Base-by-base conservation (phyloP, 1,140 invertebrate species). In the Drosophila mojavensis region DNA sequence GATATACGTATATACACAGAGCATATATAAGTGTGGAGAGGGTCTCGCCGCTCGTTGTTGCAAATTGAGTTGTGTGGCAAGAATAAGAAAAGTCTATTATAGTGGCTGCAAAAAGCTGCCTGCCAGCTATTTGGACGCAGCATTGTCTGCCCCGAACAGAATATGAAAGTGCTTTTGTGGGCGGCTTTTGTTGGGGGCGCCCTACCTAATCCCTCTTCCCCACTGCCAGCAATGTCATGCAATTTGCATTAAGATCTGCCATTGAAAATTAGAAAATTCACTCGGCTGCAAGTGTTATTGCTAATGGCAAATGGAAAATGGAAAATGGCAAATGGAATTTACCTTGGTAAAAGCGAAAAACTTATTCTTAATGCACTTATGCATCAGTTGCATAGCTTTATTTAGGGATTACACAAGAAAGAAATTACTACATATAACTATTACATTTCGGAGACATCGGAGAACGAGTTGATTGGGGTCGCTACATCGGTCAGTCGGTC, bases 61-160 rank as follows among this genome's bases (percentile, higher is more conserved):
- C 66, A 88, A 88, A 88, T 88, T 88, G 83, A 88, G 84, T 89
- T 88, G 83, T 88, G 83, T 79, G 79, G 83, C 84, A 83, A 79
- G 83, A 88, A 88, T 88, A 89, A 89, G 83, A 88, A 83, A 88
- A 88, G 83, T 88, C 84, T 89, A 88, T 88, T 88, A 88, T 88
- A 89, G 83, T 86, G 48, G 3, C 61, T 59, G 79, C 71, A 43
- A 4, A 66, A 60, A 61, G 55, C 60, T 85, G 81, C 82, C 83
- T 88, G 80, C 68, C 72, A 88, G 83, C 83, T 70, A 83, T 86
- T 82, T 77, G 76, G 65, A 33, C 41, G 58, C 28, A 73, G 83
- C 83, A 88, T 88, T 88, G 83, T 88, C 84, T 88, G 83, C 58
- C 75, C 67, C 15, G 48, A 77, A 66, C 72, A 78, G 48, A 51